A percentile compares a stretch with the other conserved stretches of the same genome.
Evolutionary conservation across 2,113 vertebrate genomes (phyloP).

Genomic region (Rhinichthys klamathensis): DNA sequence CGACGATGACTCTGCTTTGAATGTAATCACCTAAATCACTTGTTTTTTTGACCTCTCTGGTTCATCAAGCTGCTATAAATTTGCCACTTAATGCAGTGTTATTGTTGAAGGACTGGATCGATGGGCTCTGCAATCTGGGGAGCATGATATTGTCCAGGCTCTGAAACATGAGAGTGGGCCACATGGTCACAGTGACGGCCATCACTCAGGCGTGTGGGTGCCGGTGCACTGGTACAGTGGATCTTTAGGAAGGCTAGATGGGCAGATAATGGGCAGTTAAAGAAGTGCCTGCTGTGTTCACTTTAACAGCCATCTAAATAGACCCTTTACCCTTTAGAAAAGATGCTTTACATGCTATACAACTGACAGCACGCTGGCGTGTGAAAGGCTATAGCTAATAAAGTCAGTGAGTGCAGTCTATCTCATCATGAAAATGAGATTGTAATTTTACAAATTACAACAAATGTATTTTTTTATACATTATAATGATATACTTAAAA

Average conservation of each 20-base stretch:
- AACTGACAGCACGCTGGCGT: neutral
- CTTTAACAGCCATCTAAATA: constrained; percentile 25
- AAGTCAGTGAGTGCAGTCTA: neutral
- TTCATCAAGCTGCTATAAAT: constrained; percentile 18
- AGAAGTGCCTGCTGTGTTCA: neutral
- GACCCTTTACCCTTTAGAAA: neutral
- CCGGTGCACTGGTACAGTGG: constrained; percentile 18
- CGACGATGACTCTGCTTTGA: neutral
- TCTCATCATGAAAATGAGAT: too few species aligned
- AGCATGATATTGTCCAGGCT: constrained; percentile 43
- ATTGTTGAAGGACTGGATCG: constrained; percentile 56
- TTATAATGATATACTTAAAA: too few species aligned
- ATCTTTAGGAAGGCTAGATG: neutral
- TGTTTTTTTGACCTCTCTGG: neutral
- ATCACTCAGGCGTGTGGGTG: constrained; percentile 19
- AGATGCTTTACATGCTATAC: constrained; percentile 23
- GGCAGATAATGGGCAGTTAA: neutral
- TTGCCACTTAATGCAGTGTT: neutral
- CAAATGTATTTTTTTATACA: neutral
- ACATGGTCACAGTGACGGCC: constrained; percentile 50
- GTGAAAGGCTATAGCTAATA: constrained; percentile 8
- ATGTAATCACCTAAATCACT: neutral
- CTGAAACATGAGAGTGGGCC: constrained; percentile 61
- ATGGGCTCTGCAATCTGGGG: constrained; percentile 53
- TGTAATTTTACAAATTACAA: too few species aligned